phyloP scores from a whole-genome alignment of 2,888 invertebrate genomes.

The Chrysodeixis includens region DNA sequence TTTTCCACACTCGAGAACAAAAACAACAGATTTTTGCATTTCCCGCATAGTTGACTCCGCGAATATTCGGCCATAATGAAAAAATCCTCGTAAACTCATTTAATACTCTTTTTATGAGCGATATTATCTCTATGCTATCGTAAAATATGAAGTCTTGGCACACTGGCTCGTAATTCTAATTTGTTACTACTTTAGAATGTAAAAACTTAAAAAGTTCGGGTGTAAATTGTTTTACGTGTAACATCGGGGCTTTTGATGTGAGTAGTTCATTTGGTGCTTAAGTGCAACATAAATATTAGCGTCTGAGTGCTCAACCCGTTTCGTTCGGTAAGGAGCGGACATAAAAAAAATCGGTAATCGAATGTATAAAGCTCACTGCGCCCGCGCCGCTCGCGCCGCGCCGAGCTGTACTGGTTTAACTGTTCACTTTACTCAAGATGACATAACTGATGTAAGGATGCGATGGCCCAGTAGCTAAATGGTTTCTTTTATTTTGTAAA shows the following conservation, averaged over 20 bases:
- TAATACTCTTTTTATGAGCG: slow-evolving; percentile 56
- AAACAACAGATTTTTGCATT: slow-evolving; percentile 39
- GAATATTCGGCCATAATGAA: slow-evolving; percentile 48
- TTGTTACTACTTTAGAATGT: slow-evolving; percentile 43
- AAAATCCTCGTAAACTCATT: slow-evolving; percentile 50
- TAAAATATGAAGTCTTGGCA: slow-evolving; percentile 48
- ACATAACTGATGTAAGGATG: not conserved
- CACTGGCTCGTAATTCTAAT: slow-evolving; percentile 49
- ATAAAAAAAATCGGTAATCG: slow-evolving; percentile 6
- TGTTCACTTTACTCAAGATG: not conserved
- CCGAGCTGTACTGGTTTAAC: not conserved
- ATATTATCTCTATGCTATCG: slow-evolving; percentile 55
- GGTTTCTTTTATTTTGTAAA: not conserved
- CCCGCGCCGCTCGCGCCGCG: not conserved
- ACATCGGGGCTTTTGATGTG: not conserved
- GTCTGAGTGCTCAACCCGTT: slow-evolving; percentile 10
- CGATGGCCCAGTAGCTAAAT: slow-evolving; percentile 4
- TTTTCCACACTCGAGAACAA: slow-evolving; percentile 35
- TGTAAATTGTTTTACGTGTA: slow-evolving; percentile 8
- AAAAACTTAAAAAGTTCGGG: slow-evolving; percentile 26
- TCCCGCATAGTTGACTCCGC: slow-evolving; percentile 36
- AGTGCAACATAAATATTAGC: slow-evolving; percentile 26
- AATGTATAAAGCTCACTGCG: slow-evolving; percentile 9
- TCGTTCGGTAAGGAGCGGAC: not conserved
- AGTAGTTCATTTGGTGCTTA: not conserved